Percentiles rank a stretch among this genome's conserved stretches.
Conservation (phyloP, 2,797 vertebrate species). For the Smutsia gigantea region DNA sequence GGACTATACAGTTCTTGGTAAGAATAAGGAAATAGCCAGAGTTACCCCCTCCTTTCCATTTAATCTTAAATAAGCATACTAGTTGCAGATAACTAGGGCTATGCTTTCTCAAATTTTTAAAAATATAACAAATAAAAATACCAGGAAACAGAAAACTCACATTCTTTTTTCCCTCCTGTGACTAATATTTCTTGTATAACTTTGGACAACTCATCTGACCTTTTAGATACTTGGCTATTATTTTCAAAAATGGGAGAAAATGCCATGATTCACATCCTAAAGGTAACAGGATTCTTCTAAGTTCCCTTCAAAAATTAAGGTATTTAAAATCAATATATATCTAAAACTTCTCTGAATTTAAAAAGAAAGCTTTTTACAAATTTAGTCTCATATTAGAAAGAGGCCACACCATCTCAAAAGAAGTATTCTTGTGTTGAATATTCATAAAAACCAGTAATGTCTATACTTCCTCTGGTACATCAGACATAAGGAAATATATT, state of each 20-base stretch:
- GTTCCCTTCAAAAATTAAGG: background rate
- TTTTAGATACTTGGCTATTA: background rate
- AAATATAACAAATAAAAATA: background rate
- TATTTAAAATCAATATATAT: background rate
- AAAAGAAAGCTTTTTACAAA: background rate
- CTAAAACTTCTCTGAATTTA: background rate
- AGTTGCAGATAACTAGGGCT: background rate
- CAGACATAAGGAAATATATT: constrained; percentile 47
- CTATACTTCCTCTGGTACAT: background rate
- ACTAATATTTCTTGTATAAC: background rate
- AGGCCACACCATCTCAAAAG: background rate
- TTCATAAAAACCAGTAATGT: constrained; percentile 30
- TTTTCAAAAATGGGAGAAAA: background rate
- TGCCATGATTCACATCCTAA: background rate
- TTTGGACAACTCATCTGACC: background rate
- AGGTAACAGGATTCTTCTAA: background rate
- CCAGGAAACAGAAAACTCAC: background rate
- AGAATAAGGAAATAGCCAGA: background rate
- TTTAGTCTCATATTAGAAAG: background rate
- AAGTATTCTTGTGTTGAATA: constrained; percentile 28
- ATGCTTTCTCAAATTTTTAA: background rate
- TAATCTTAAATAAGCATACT: background rate
- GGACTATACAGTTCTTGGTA: background rate
- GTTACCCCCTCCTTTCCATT: background rate
- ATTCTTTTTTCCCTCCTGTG: background rate